These are phyloP conservation scores for Elmis aenea DNA, from an alignment of 2,888 invertebrate genomes.

Conservation along the genomic window DNA sequence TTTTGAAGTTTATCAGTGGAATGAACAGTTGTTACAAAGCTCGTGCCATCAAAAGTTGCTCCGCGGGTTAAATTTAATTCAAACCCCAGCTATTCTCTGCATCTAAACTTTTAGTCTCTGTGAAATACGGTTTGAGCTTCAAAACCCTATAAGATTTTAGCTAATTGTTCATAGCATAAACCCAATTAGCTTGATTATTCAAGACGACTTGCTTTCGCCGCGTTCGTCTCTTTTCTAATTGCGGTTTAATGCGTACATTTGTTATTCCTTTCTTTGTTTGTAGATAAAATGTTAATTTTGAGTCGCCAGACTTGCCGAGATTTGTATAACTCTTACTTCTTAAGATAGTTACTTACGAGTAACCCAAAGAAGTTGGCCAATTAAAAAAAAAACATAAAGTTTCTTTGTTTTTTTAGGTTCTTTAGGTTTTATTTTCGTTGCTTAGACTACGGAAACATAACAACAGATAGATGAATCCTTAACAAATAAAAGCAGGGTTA, in stretches of 20 bases:
- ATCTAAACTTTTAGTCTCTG: constrained; percentile 34
- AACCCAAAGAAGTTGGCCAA: too few species aligned
- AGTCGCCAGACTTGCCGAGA: constrained; percentile 18
- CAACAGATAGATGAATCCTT: too few species aligned
- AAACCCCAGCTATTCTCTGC: constrained; percentile 31
- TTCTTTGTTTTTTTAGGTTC: too few species aligned
- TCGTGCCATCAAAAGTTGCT: constrained; percentile 26
- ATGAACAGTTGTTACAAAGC: constrained; percentile 29
- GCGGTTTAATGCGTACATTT: constrained; percentile 15
- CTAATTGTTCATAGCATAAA: constrained; percentile 37
- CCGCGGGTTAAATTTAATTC: constrained; percentile 33
- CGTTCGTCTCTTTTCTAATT: constrained; percentile 15
- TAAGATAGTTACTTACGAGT: too few species aligned
- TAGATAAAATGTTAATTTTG: constrained; percentile 26
- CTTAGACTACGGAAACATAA: too few species aligned
- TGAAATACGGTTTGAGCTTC: constrained; percentile 32
- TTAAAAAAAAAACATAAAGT: too few species aligned
- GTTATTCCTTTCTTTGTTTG: constrained; percentile 18
- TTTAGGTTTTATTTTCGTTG: too few species aligned
- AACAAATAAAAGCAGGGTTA: too few species aligned
- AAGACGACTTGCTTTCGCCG: constrained; percentile 15
- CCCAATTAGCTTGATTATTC: constrained; percentile 35
- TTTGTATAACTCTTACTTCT: constrained; percentile 21
- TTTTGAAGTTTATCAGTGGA: constrained; percentile 29
- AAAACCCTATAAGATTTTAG: constrained; percentile 33